A percentile compares a stretch with the other conserved stretches of the same genome.
Evolutionary conservation across 2,888 invertebrate species (phyloP).

Genomic region (Morpho deidamia): DNA sequence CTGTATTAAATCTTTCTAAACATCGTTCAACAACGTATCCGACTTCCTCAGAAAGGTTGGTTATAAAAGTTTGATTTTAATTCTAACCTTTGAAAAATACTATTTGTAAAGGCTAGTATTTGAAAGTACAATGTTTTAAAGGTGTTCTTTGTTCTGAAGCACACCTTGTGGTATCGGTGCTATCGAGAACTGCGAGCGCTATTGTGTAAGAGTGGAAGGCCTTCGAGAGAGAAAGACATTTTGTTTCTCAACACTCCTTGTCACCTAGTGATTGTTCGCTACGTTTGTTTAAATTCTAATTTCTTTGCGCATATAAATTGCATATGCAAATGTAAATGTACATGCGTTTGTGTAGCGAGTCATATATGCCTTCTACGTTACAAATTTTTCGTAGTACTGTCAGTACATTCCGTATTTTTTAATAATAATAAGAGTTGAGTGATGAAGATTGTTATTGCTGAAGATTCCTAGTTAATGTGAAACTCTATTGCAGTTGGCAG

Average conservation of each 20-base stretch:
- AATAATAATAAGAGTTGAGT: too few species aligned
- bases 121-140: constrained; percentile 3
- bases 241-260: constrained; percentile 60
- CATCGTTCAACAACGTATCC: too few species aligned
- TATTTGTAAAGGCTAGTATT: not conserved
- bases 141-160: constrained; percentile 25
- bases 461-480: too few species aligned
- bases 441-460: too few species aligned
- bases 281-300: constrained; percentile 45
- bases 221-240: constrained; percentile 65
- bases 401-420: too few species aligned
- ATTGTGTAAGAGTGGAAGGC: constrained; percentile 69
- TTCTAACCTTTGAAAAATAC: not conserved
- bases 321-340: constrained; percentile 8
- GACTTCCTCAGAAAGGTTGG: too few species aligned
- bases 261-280: constrained; percentile 55
- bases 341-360: constrained; percentile 10
- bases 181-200: constrained; percentile 40
- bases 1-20: too few species aligned
- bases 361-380: constrained; percentile 9
- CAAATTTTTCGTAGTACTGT: too few species aligned
- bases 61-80: too few species aligned
- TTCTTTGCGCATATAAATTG: constrained; percentile 33
- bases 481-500: too few species aligned
- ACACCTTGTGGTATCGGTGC: constrained; percentile 30